phyloP scores from a whole-genome alignment of 1,140 invertebrate species.

The Tribolium madens region DNA sequence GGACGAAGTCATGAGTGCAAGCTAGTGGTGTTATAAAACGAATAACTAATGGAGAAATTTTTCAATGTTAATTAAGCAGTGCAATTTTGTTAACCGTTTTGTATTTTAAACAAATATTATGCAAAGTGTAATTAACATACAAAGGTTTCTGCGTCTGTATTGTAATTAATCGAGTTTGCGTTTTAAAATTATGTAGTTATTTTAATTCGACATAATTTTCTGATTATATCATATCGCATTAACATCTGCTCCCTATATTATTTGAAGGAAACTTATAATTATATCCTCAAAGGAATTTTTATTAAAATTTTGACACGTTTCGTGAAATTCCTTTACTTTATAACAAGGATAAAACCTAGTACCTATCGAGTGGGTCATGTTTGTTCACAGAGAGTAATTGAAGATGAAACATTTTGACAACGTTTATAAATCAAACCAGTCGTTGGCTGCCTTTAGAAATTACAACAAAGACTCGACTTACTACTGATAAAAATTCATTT shows the following conservation, averaged over 20 bases:
- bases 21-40: background rate
- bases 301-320: slow-evolving; percentile 30
- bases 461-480: background rate
- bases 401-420: slow-evolving; percentile 31
- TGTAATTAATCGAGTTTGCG: background rate
- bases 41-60: background rate
- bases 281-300: slow-evolving; percentile 21
- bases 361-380: slow-evolving; percentile 3
- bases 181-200: slow-evolving; percentile 5
- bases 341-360: slow-evolving; percentile 18
- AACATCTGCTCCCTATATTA: slow-evolving; percentile 22
- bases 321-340: slow-evolving; percentile 6
- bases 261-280: slow-evolving; percentile 12
- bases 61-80: background rate
- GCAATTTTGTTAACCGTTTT: background rate
- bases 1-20: too few relatives aligned
- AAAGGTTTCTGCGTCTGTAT: background rate
- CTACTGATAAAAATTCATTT: background rate
- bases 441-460: background rate
- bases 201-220: slow-evolving; percentile 31
- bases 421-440: slow-evolving; percentile 20
- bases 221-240: slow-evolving; percentile 22
- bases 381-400: background rate
- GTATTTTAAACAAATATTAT: background rate
- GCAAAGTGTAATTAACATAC: background rate